Conservation (phyloP, 2,797 vertebrate species). For the Fringilla coelebs region DNA sequence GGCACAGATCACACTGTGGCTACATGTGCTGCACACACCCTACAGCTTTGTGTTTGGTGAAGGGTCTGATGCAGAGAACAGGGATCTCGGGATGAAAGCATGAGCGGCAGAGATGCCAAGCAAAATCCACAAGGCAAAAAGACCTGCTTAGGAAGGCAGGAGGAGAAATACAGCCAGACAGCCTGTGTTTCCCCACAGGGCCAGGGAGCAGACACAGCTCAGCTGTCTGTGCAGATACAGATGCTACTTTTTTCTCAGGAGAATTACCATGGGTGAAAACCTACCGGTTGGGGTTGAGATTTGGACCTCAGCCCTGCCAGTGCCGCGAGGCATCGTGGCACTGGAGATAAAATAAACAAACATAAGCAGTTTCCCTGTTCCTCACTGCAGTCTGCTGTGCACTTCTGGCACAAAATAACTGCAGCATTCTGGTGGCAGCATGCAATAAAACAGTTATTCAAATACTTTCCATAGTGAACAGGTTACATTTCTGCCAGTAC, state of each 20-base stretch:
- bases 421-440: slow-evolving; percentile 35
- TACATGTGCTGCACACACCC: neutral
- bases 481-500: slow-evolving; percentile 48
- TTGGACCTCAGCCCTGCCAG: slow-evolving; percentile 20
- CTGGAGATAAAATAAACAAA: slow-evolving; percentile 59
- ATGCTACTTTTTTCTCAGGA: slow-evolving; percentile 15
- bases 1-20: neutral
- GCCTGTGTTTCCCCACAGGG: neutral
- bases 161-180: neutral
- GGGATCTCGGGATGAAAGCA: neutral
- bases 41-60: neutral
- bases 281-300: neutral
- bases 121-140: neutral
- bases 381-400: slow-evolving; percentile 12
- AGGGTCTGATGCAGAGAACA: neutral
- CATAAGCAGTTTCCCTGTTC: slow-evolving; percentile 15
- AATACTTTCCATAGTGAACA: slow-evolving; percentile 61
- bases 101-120: neutral
- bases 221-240: slow-evolving; percentile 11
- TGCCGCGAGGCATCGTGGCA: neutral
- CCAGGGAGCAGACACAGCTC: neutral
- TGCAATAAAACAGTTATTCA: slow-evolving; percentile 43
- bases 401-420: slow-evolving; percentile 28
- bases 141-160: neutral
- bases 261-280: slow-evolving; percentile 6